Evolutionary conservation across 2,113 vertebrate genomes (phyloP).

Genomic region (Actenoides lindsayi): DNA sequence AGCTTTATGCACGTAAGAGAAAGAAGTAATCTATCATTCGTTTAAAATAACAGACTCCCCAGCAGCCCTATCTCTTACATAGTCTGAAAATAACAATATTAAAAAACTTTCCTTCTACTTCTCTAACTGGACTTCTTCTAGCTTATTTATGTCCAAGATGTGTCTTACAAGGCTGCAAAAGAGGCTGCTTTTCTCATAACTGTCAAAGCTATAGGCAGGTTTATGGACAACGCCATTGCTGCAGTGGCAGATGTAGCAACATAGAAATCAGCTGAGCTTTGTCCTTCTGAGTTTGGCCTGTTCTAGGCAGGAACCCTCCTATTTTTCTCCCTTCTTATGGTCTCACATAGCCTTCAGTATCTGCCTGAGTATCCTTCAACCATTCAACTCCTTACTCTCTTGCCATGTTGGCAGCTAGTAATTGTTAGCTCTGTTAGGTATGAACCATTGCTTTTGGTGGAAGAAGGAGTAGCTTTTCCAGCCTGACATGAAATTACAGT

Average conservation of each 20-base stretch:
- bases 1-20: not conserved
- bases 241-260: not conserved
- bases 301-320: not conserved
- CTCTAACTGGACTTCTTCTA: not conserved
- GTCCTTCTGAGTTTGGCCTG: not conserved
- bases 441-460: not conserved
- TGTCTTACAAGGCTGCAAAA: not conserved
- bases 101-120: not conserved
- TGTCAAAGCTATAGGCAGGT: not conserved
- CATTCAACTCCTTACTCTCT: not conserved
- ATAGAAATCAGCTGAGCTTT: not conserved
- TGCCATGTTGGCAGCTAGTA: not conserved
- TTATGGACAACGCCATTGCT: not conserved
- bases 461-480: not conserved
- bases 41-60: not conserved
- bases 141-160: not conserved
- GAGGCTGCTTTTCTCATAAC: not conserved
- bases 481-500: not conserved
- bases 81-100: not conserved
- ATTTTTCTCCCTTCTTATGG: not conserved
- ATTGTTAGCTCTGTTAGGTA: not conserved
- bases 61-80: not conserved
- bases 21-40: not conserved
- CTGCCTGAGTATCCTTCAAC: not conserved
- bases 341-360: not conserved